A percentile compares a stretch with the other conserved stretches of the same genome.
These are phyloP conservation scores for Crematogaster levior DNA, from an alignment of 2,888 invertebrate genomes.

Conservation along the genomic window DNA sequence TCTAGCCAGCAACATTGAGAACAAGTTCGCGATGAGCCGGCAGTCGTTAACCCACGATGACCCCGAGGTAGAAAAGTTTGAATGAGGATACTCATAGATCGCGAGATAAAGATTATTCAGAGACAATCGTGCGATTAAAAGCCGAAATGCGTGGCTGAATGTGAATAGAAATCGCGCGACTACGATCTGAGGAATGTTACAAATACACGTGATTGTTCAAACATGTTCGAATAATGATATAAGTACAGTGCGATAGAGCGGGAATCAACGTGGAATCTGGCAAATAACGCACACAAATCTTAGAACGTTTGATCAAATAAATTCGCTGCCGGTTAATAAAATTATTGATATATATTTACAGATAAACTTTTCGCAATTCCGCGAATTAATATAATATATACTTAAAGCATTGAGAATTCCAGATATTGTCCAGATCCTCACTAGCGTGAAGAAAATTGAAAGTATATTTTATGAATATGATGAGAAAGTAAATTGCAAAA, in stretches of 20 bases:
- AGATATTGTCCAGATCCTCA: neutral
- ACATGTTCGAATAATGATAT: neutral
- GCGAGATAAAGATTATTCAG: conserved; percentile 1
- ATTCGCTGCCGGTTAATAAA: neutral
- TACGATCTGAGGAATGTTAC: neutral
- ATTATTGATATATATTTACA: neutral
- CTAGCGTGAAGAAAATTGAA: conserved; percentile 1
- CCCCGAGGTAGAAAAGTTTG: conserved; percentile 37
- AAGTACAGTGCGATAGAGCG: neutral
- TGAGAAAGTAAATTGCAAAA: conserved; percentile 36
- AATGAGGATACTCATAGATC: conserved; percentile 52
- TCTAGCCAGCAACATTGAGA: conserved; percentile 20
- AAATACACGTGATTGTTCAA: neutral
- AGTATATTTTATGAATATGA: conserved; percentile 13
- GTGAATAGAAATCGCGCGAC: conserved; percentile 8
- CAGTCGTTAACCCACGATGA: conserved; percentile 58
- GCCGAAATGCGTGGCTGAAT: conserved; percentile 7
- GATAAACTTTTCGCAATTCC: neutral
- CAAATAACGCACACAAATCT: neutral
- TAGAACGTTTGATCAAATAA: neutral
- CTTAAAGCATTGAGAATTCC: neutral
- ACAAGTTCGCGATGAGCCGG: conserved; percentile 19
- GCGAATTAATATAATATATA: neutral
- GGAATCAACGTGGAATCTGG: neutral
- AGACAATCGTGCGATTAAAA: conserved; percentile 30